Conservation (phyloP, 37 sponge, comb jelly and placozoan genomes). For the Diacarnus erythraeanus region DNA sequence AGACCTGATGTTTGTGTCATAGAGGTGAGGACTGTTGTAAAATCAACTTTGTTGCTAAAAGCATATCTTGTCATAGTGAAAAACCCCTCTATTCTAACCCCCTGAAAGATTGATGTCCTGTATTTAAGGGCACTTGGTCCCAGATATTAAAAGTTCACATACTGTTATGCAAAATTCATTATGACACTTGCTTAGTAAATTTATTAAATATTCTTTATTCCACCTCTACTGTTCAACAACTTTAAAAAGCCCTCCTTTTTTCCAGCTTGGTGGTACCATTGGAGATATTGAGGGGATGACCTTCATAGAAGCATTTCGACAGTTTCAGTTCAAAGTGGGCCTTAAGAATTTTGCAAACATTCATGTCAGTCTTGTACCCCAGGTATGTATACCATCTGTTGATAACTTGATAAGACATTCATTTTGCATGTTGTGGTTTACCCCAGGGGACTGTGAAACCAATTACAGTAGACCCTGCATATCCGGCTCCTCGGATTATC, state of each 20-base stretch:
- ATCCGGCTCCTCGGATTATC: too few species aligned
- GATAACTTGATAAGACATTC: neutral
- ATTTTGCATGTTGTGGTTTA: neutral
- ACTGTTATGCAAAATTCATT: neutral
- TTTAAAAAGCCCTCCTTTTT: neutral
- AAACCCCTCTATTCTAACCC: too few species aligned
- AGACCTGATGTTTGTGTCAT: conserved; percentile 92
- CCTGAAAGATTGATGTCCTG: too few species aligned
- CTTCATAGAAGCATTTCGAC: conserved; percentile 94
- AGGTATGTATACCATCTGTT: conserved; percentile 55
- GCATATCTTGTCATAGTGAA: too few species aligned
- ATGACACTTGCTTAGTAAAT: too few species aligned
- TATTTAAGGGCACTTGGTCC: neutral
- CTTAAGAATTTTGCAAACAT: conserved; percentile 82
- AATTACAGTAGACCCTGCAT: too few species aligned
- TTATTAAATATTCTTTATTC: neutral
- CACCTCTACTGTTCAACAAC: neutral
- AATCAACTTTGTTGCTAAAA: neutral
- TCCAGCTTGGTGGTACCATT: conserved; percentile 96
- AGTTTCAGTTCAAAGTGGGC: conserved; percentile 91
- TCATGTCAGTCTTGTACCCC: conserved; percentile 91
- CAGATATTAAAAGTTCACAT: neutral
- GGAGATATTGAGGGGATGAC: conserved; percentile 99
- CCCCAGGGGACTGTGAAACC: too few species aligned
- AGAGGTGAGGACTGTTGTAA: conserved; percentile 45